These are phyloP conservation scores for Trissolcus brochymenae DNA, from an alignment of 2,888 invertebrate genomes.

Conservation along the genomic window DNA sequence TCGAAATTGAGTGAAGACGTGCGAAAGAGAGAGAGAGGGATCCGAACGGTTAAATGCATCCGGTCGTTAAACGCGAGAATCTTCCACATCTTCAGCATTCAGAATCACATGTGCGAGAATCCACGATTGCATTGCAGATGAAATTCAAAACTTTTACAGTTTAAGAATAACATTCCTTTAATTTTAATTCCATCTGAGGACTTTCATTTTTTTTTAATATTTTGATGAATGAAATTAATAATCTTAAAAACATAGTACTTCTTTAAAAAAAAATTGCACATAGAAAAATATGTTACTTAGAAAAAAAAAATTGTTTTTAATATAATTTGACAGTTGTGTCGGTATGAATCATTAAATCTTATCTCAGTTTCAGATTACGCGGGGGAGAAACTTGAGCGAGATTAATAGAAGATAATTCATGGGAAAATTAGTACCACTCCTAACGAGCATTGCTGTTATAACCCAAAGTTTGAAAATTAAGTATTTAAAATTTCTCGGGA, in stretches of 20 bases:
- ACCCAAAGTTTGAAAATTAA: background rate
- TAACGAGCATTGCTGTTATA: background rate
- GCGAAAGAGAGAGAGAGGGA: conserved; percentile 40
- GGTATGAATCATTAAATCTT: too few relatives aligned
- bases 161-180: too few relatives aligned
- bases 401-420: background rate
- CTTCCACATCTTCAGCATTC: conserved; percentile 36
- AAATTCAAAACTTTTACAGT: conserved; percentile 4
- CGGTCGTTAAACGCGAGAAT: conserved; percentile 55
- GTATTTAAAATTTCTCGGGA: too few relatives aligned
- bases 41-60: conserved; percentile 51
- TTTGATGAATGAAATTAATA: too few relatives aligned
- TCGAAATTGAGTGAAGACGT: conserved; percentile 56
- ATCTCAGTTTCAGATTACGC: background rate
- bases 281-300: too few relatives aligned
- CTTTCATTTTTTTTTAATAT: too few relatives aligned
- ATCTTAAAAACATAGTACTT: too few relatives aligned
- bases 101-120: conserved; percentile 43
- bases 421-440: too few relatives aligned
- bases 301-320: too few relatives aligned
- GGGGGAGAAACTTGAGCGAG: background rate
- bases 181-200: too few relatives aligned
- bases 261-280: too few relatives aligned
- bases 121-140: conserved; percentile 5
- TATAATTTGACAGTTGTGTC: background rate